A percentile compares a stretch with the other conserved stretches of the same genome.
Conservation (phyloP, 2,888 invertebrate genomes). For the Dryobota labecula region DNA sequence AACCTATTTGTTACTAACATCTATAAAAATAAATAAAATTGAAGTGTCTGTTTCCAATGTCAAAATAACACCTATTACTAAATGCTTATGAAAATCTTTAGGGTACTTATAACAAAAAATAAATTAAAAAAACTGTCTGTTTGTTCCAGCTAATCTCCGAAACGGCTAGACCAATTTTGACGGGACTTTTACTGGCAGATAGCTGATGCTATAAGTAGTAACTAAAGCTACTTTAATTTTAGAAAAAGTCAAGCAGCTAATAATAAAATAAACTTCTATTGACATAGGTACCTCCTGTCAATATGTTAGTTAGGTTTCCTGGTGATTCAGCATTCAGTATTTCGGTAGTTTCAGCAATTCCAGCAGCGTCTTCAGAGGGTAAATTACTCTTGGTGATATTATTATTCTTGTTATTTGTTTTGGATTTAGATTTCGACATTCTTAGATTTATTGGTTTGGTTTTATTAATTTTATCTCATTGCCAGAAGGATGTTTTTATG, state of each 20-base stretch:
- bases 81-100: no score
- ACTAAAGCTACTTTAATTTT: no score
- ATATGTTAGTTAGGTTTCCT: neutral
- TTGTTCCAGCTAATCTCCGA: no score
- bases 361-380: neutral
- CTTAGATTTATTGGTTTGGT: neutral
- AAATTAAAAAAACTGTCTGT: no score
- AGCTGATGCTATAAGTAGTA: no score
- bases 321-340: neutral
- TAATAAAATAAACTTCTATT: neutral
- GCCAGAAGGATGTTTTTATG: neutral
- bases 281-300: conserved; percentile 14
- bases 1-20: neutral
- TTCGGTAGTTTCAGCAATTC: neutral
- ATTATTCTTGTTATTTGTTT: neutral
- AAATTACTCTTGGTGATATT: neutral
- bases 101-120: no score
- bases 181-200: no score
- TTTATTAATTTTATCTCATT: neutral
- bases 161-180: no score
- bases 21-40: no score
- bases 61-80: no score
- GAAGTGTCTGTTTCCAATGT: no score
- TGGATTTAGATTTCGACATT: conserved; percentile 13
- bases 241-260: no score